phyloP scores from a whole-genome alignment of 2,888 invertebrate species.

The Tipula confusa region DNA sequence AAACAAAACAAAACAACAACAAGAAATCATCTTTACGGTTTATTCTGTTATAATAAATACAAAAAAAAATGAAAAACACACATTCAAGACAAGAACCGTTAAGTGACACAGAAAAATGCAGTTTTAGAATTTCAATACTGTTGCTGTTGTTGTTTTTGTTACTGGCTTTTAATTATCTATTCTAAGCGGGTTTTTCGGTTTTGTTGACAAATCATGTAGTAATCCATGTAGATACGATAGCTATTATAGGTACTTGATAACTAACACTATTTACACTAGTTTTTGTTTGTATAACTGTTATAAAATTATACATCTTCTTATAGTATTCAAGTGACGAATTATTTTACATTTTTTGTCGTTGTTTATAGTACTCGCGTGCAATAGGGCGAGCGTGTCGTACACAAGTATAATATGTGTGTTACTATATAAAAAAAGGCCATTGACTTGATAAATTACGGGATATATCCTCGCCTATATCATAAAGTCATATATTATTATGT shows the following conservation, averaged over 20 bases:
- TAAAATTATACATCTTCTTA: not conserved
- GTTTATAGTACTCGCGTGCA: not conserved
- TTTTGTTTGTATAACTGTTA: not conserved
- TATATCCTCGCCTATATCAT: not conserved
- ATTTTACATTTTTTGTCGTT: not conserved
- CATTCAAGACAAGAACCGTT: not conserved
- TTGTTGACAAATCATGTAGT: not conserved
- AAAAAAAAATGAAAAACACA: too few relatives aligned
- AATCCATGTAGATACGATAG: not conserved
- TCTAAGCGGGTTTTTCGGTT: not conserved
- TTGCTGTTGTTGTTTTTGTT: not conserved
- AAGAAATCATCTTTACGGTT: not conserved
- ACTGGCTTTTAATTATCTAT: constrained; percentile 3
- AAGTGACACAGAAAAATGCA: constrained; percentile 14
- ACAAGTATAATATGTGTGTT: not conserved
- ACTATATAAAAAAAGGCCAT: not conserved
- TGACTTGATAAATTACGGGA: not conserved
- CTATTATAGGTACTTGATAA: not conserved
- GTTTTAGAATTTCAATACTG: not conserved
- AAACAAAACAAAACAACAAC: not conserved
- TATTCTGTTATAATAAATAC: not conserved
- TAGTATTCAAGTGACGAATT: not conserved
- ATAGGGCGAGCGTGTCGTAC: not conserved
- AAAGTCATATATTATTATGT: too few relatives aligned
- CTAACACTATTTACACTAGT: constrained; percentile 5